These are phyloP conservation scores for Phataginus tricuspis DNA, from an alignment of 2,797 vertebrate genomes.

Conservation along the genomic window DNA sequence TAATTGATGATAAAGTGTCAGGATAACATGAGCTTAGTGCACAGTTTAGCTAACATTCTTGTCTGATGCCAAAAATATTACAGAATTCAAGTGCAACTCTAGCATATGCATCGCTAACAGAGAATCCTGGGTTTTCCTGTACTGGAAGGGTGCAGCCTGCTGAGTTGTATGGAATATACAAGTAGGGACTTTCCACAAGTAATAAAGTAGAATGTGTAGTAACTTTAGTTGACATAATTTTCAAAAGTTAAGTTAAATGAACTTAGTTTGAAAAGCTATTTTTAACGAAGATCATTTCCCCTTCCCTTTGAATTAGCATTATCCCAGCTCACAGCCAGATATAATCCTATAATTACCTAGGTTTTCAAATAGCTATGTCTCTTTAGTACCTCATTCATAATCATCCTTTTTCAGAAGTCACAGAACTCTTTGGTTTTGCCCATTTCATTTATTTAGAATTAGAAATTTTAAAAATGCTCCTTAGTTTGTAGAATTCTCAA, in stretches of 20 bases:
- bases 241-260: background rate
- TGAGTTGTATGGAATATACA: background rate
- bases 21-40: background rate
- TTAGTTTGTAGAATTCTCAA: background rate
- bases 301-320: background rate
- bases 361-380: conserved; percentile 32
- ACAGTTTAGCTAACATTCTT: background rate
- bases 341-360: background rate
- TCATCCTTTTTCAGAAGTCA: conserved; percentile 5
- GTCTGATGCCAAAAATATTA: background rate
- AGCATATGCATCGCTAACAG: background rate
- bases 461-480: background rate
- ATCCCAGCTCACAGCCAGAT: background rate
- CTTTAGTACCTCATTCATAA: background rate
- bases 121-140: background rate
- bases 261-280: conserved; percentile 12
- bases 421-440: background rate
- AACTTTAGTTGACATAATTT: background rate
- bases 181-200: background rate
- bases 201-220: background rate
- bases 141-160: background rate
- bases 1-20: background rate
- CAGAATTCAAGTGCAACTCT: background rate
- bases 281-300: conserved; percentile 1
- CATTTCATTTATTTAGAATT: conserved; percentile 39